Percentiles rank a stretch among this genome's conserved stretches.
Conservation (phyloP, 2,113 vertebrate species). For the Stegostoma tigrinum region DNA sequence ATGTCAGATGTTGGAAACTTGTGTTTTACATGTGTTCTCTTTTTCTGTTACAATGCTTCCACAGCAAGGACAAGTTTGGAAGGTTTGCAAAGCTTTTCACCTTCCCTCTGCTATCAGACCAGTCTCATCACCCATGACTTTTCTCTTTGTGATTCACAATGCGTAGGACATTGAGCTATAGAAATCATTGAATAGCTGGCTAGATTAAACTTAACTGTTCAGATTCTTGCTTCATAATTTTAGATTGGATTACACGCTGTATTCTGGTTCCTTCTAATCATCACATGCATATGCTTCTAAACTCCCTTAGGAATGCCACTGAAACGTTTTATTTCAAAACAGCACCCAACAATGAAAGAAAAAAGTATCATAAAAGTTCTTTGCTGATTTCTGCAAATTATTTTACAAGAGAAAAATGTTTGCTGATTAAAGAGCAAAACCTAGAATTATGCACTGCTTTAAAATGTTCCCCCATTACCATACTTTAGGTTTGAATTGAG, state of each 20-base stretch:
- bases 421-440: neutral
- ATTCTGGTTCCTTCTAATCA: neutral
- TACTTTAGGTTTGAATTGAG: neutral
- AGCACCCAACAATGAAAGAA: neutral
- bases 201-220: conserved; percentile 47
- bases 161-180: conserved; percentile 42
- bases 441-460: neutral
- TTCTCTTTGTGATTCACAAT: conserved; percentile 66
- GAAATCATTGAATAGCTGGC: conserved; percentile 52
- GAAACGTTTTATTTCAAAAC: neutral
- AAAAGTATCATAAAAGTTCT: neutral
- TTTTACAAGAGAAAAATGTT: neutral
- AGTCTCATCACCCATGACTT: conserved; percentile 80
- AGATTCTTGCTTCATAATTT: neutral
- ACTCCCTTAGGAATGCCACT: neutral
- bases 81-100: conserved; percentile 99
- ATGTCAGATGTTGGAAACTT: conserved; percentile 62
- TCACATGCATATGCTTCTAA: neutral
- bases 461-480: neutral
- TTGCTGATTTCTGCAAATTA: neutral
- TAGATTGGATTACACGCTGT: neutral
- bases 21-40: conserved; percentile 81
- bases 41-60: conserved; percentile 98
- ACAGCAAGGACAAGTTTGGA: conserved; percentile 99
- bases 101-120: conserved; percentile 86